Evolutionary conservation across 2,113 vertebrate species (phyloP), one percentile per base, ranked within the genome.

Genomic region (Siniperca knerii): DNA sequence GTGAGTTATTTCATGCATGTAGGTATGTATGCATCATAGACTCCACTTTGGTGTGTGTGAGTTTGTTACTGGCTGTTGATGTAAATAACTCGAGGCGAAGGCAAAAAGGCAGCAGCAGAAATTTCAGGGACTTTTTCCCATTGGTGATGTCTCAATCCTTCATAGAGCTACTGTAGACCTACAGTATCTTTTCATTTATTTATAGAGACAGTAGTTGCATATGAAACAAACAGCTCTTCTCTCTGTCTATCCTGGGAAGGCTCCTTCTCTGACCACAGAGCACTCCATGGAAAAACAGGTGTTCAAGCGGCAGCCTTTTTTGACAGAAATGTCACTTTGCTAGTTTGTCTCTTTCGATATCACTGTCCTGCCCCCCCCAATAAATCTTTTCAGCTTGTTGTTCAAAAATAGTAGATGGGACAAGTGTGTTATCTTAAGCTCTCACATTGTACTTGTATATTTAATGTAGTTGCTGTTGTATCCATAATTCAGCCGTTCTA

Each of bases 11-110:
- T 68, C 48, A 67, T 67, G 37, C 46, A 57, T 82, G 68, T 68
- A 81, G 50, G 74, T 85, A 79, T 89, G 84, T 58, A 70, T 86
- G 75, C 80, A 74, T 82, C 74, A 66, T 62, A 80, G 62, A 44
- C 48, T 64, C 48, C 29, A 68, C 71, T 83, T 68, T 60, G 29
- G 40, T 61, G 0, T 42, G 54, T 72, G 46, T 77, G 25, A 85
- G 9, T 85, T 54, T 76, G 48, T 29, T 29, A 29, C 29, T 83
- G 64, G 66, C 44, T 87, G 78, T 92, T 88, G 89, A 85, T 77
- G 25, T 75, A 93, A 93, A 94, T 91, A 92, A 89, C 84, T 83
- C 6, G 33, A 87, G 84, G 79, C 18, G 2, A 57, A 85, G 71
- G 87, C 75, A 90, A 44, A 83, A 72, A 65, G 66, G 83, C 73